Conservation (phyloP, 2,797 vertebrate species). For the Cheirogaleus major region DNA sequence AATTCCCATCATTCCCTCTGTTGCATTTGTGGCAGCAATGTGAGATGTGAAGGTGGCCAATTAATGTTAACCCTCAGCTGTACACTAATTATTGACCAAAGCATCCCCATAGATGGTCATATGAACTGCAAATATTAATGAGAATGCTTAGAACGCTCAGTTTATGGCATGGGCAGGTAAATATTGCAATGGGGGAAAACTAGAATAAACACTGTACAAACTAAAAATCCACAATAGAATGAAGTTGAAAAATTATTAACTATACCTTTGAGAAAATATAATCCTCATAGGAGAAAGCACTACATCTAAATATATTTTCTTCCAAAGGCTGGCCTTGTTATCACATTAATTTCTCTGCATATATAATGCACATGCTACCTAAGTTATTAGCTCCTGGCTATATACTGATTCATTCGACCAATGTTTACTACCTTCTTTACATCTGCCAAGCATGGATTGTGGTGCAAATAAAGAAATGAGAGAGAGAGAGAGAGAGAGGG, state of each 20-base stretch:
- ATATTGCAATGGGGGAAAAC: background rate
- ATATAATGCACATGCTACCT: background rate
- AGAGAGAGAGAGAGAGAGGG: background rate
- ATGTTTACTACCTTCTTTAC: background rate
- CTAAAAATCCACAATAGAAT: background rate
- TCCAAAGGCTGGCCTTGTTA: background rate
- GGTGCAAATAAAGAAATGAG: background rate
- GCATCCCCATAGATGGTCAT: background rate
- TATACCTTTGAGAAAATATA: slow-evolving; percentile 10
- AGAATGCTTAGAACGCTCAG: background rate
- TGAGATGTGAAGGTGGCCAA: background rate
- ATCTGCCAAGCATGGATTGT: background rate
- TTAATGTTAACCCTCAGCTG: background rate
- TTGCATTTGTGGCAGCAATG: background rate
- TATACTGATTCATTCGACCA: background rate
- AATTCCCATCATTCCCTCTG: background rate
- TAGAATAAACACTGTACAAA: background rate
- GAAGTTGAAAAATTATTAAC: background rate
- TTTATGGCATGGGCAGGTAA: background rate
- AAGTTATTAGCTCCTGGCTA: background rate
- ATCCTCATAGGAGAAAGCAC: background rate
- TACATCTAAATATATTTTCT: background rate
- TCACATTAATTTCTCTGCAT: slow-evolving; percentile 6
- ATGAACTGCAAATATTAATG: background rate
- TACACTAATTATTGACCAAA: background rate